A percentile compares a stretch with the other conserved stretches of the same genome.
phyloP scores from a whole-genome alignment of 2,113 vertebrate species.

The Macrotus californicus region DNA sequence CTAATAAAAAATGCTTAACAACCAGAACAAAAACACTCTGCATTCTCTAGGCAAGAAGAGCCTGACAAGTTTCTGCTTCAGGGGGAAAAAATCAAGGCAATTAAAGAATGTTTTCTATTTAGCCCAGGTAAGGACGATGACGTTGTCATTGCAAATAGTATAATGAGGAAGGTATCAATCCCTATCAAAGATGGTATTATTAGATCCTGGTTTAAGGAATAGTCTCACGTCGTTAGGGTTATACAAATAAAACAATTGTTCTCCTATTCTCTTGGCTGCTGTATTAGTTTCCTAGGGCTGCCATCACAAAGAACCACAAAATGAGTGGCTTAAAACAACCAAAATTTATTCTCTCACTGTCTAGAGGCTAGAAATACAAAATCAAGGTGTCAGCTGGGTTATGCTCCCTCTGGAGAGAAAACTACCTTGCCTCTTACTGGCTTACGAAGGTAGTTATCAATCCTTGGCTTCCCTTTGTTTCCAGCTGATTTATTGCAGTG shows the following conservation, averaged over 20 bases:
- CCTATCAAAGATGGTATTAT: background rate
- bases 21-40: background rate
- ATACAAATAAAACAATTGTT: background rate
- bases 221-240: background rate
- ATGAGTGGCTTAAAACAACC: background rate
- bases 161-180: background rate
- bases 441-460: background rate
- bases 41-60: background rate
- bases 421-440: background rate
- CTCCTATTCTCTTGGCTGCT: background rate
- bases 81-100: background rate
- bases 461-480: background rate
- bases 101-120: background rate
- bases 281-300: background rate
- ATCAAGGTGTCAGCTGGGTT: background rate
- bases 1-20: slow-evolving; percentile 13
- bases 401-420: background rate
- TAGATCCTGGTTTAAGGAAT: background rate
- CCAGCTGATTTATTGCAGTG: background rate
- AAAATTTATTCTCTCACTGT: background rate
- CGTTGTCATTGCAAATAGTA: background rate
- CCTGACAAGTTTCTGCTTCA: background rate
- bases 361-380: background rate
- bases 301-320: background rate
- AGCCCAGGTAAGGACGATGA: background rate